Percentiles rank a stretch among this genome's conserved stretches.
phyloP scores from a whole-genome alignment of 2,113 vertebrate genomes.

The Prietella phreatophila region DNA sequence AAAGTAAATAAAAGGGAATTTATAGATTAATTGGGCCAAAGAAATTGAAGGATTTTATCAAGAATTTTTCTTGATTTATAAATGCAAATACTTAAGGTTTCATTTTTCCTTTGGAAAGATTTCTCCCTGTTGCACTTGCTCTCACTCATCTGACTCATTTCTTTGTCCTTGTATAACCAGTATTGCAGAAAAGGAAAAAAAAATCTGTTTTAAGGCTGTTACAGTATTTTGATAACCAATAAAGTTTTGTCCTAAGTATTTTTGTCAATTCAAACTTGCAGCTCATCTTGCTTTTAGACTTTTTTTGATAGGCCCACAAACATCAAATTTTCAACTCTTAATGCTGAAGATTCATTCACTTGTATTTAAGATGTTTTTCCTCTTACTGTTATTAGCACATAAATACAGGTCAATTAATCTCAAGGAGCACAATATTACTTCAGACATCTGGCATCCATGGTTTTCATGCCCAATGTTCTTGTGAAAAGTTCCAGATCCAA shows the following conservation, averaged over 20 bases:
- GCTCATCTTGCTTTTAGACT: constrained; percentile 32
- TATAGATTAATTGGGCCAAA: constrained; percentile 22
- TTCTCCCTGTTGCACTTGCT: constrained; percentile 40
- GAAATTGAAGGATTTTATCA: background rate
- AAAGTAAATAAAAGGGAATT: constrained; percentile 34
- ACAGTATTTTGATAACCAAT: constrained; percentile 82
- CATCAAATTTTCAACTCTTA: background rate
- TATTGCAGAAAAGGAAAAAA: constrained; percentile 64
- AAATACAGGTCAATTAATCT: background rate
- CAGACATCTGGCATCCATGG: background rate
- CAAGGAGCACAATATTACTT: background rate
- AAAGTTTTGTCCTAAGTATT: constrained; percentile 73
- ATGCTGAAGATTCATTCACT: background rate
- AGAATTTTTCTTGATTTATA: constrained; percentile 15
- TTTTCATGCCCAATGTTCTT: background rate
- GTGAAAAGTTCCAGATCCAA: background rate
- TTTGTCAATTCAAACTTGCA: constrained; percentile 59
- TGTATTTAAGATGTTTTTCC: background rate
- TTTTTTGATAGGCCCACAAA: background rate
- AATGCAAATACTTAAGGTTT: constrained; percentile 28
- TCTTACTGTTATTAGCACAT: background rate
- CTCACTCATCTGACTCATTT: constrained; percentile 36
- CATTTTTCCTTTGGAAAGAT: constrained; percentile 49
- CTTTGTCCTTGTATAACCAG: constrained; percentile 59
- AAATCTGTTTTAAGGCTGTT: constrained; percentile 68